Percentiles rank a stretch among this genome's conserved stretches.
Conservation (phyloP, 2,113 vertebrate species). For the Epinephelus cyanopodus region DNA sequence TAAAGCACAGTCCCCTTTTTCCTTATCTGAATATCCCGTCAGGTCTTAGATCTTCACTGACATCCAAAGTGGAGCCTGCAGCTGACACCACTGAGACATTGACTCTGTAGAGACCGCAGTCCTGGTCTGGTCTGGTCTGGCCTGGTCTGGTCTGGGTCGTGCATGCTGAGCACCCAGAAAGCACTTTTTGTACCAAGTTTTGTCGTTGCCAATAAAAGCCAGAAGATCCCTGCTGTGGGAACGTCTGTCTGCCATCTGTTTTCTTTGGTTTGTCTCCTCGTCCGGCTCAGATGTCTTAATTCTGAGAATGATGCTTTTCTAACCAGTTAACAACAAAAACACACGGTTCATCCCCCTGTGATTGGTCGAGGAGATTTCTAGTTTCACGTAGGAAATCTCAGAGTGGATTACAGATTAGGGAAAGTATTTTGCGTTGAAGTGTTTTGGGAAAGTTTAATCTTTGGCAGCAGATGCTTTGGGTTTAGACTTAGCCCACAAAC, state of each 20-base stretch:
- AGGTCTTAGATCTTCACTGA: background rate
- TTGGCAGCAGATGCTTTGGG: constrained; percentile 38
- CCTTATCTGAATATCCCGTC: background rate
- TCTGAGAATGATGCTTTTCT: constrained; percentile 15
- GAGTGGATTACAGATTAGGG: constrained; percentile 58
- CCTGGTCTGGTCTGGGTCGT: background rate
- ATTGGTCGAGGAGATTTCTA: constrained; percentile 25
- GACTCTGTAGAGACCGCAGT: background rate
- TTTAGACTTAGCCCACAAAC: constrained; percentile 6
- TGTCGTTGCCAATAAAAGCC: constrained; percentile 79
- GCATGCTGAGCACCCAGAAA: constrained; percentile 58
- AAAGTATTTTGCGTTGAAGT: constrained; percentile 7
- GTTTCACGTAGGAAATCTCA: constrained; percentile 28
- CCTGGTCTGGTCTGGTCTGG: constrained; percentile 26
- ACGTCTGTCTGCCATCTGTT: constrained; percentile 64
- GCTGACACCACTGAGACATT: background rate
- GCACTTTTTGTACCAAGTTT: constrained; percentile 78
- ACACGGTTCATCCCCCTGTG: background rate
- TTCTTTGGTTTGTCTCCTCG: constrained; percentile 14
- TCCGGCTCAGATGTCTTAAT: constrained; percentile 32
- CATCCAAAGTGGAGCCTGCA: background rate
- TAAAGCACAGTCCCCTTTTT: background rate
- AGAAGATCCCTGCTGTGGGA: constrained; percentile 48
- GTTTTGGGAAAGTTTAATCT: constrained; percentile 14
- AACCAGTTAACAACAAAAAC: constrained; percentile 1